A percentile compares a stretch with the other conserved stretches of the same genome.
Conservation (phyloP, 2,888 invertebrate genomes). For the Chironomus tentans region DNA sequence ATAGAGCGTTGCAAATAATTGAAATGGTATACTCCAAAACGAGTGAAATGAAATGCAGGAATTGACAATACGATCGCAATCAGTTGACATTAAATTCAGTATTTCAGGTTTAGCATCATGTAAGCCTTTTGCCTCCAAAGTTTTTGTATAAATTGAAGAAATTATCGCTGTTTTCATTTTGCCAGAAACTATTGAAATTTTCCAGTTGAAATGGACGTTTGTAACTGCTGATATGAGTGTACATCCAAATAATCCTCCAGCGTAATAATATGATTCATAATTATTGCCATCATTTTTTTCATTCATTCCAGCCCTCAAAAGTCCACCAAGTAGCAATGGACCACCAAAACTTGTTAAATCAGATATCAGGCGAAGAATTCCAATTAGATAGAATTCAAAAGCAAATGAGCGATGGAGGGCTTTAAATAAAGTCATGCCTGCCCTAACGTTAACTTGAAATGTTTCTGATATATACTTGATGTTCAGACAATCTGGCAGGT, state of each 20-base stretch:
- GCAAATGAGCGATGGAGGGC: conserved; percentile 70
- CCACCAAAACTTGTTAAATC: conserved; percentile 82
- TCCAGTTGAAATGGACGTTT: conserved; percentile 83
- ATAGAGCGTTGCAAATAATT: conserved; percentile 72
- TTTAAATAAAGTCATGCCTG: conserved; percentile 48
- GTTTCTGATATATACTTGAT: conserved; percentile 37
- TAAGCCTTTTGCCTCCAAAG: conserved; percentile 43
- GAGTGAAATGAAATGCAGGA: conserved; percentile 94
- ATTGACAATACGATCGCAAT: conserved; percentile 90
- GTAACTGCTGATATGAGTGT: conserved; percentile 67
- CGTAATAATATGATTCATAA: conserved; percentile 55
- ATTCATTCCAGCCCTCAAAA: conserved; percentile 51
- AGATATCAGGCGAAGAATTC: conserved; percentile 68
- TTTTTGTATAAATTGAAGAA: conserved; percentile 63
- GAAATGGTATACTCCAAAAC: conserved; percentile 90
- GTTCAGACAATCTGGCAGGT: conserved; percentile 50
- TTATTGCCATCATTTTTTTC: conserved; percentile 57
- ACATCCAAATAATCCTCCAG: conserved; percentile 53
- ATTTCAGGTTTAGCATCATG: conserved; percentile 66
- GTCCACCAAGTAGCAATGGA: conserved; percentile 73
- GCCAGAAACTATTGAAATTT: conserved; percentile 70
- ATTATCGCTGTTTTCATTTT: conserved; percentile 82
- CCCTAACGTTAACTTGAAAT: conserved; percentile 39
- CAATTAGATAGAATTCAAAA: conserved; percentile 73
- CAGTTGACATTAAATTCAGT: conserved; percentile 94